A percentile compares a stretch with the other conserved stretches of the same genome.
Evolutionary conservation across 1,140 invertebrate species (phyloP).

Genomic region (Daktulosphaira vitifoliae): DNA sequence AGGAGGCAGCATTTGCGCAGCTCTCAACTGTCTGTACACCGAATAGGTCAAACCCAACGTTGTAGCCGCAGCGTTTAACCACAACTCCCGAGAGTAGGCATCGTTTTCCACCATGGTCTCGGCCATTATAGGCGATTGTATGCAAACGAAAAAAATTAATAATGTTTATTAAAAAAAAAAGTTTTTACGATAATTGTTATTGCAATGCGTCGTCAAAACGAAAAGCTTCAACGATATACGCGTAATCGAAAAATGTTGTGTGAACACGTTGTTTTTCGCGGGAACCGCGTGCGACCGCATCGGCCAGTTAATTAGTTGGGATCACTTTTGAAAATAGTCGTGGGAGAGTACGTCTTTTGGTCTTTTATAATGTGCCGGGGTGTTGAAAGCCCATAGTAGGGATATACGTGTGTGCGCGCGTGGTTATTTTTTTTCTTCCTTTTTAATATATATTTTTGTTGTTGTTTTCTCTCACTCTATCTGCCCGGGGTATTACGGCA

Average conservation of each 20-base stretch:
- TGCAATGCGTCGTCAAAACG: not conserved
- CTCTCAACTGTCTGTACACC: conserved; percentile 46
- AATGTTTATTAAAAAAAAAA: not conserved
- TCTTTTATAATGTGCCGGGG: conserved; percentile 33
- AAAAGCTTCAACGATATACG: not conserved
- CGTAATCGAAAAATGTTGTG: not conserved
- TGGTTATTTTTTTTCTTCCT: not conserved
- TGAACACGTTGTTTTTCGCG: not conserved
- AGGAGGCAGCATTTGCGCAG: conserved; percentile 58
- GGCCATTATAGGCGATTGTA: not conserved
- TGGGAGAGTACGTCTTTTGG: conserved; percentile 30
- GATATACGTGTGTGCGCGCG: conserved; percentile 1
- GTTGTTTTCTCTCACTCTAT: not conserved
- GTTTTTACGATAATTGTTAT: not conserved
- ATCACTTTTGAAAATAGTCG: conserved; percentile 33
- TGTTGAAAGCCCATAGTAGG: conserved; percentile 29
- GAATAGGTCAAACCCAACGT: conserved; percentile 21
- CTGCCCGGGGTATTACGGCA: no score
- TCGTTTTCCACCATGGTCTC: not conserved
- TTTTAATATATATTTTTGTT: not conserved
- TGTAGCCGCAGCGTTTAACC: conserved; percentile 14
- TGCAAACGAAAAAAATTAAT: not conserved
- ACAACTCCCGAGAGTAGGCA: conserved; percentile 19
- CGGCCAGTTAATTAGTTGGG: conserved; percentile 10
- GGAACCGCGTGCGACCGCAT: not conserved